Evolutionary conservation across 2,888 invertebrate genomes (phyloP).

Genomic region (Diarsia dahlii): DNA sequence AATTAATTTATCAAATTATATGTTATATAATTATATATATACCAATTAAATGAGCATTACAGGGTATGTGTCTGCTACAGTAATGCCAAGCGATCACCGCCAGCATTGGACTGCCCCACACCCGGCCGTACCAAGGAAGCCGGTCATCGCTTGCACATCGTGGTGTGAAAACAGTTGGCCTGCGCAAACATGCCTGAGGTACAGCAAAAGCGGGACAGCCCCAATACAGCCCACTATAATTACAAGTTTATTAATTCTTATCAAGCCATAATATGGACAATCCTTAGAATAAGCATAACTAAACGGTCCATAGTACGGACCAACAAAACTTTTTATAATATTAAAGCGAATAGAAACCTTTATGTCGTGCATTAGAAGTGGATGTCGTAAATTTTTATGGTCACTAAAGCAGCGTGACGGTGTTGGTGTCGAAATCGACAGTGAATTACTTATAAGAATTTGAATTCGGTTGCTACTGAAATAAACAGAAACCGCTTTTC

Average conservation of each 20-base stretch:
- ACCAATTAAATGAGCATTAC: background rate
- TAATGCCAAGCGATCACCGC: background rate
- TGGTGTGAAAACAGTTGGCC: background rate
- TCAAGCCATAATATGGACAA: background rate
- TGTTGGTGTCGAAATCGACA: conserved; percentile 9
- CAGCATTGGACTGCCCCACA: background rate
- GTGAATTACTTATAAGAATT: background rate
- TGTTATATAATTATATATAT: too few relatives aligned
- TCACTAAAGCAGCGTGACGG: conserved; percentile 10
- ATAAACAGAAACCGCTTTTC: background rate
- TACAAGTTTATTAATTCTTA: background rate
- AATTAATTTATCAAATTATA: too few relatives aligned
- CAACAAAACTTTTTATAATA: background rate
- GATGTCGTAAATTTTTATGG: conserved; percentile 11
- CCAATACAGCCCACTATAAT: background rate
- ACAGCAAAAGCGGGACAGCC: background rate
- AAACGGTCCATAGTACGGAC: background rate
- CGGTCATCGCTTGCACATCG: background rate
- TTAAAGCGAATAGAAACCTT: conserved; percentile 12
- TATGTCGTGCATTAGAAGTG: conserved; percentile 5
- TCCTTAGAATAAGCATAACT: background rate
- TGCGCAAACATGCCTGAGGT: background rate
- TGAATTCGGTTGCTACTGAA: conserved; percentile 11
- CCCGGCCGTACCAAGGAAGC: background rate
- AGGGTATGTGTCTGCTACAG: background rate